Base-by-base conservation (phyloP, 1,140 invertebrate species). In the Asobara japonica region DNA sequence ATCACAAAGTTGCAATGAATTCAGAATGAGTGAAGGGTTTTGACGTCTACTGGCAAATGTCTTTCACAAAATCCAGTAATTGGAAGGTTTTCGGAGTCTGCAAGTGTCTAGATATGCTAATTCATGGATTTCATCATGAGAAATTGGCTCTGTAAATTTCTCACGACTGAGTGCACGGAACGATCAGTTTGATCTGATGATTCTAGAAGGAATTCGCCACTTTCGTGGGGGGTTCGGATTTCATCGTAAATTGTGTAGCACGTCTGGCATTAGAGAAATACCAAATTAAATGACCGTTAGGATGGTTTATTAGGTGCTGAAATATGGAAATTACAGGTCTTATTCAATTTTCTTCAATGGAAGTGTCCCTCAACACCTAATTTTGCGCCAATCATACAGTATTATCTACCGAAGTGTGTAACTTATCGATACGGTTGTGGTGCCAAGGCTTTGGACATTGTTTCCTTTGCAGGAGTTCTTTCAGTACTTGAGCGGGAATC, bases 61-160 rank as follows among this genome's bases (percentile, higher is more conserved):
- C 41, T 45, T 16, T 16, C 36, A 45, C 5, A 45, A 45, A 16
- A n/a, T 2, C 1, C n/a, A 3, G 41, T 45, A 45, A 45, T 45
- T 45, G 41, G 13, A 16, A 45, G 41, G 41, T 45, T 45, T n/a
- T 45, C n/a, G 41, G n/a, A 45, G n/a, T 11, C 41, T 16, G 41
- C 41, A 45, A 45, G 41, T 45, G 41, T 45, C 41, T 45, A 16
- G 41, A 45, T 45, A 45, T 45, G 41, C 41, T 45, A 45, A 45
- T 45, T 45, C 41, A 45, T 45, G 41, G 41, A 45, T 45, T 45
- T 45, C 41, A 45, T 45, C 41, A 45, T 45, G 41, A 45, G 41
- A 45, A 45, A 45, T 45, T 45, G 41, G 41, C 41, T 45, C 41
- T 1, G 41, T 45, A 45, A 13, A 45, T 45, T 45, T 45, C 41